Base-by-base conservation (phyloP, 2,113 vertebrate genomes). In the Hippocampus guttulatus region DNA sequence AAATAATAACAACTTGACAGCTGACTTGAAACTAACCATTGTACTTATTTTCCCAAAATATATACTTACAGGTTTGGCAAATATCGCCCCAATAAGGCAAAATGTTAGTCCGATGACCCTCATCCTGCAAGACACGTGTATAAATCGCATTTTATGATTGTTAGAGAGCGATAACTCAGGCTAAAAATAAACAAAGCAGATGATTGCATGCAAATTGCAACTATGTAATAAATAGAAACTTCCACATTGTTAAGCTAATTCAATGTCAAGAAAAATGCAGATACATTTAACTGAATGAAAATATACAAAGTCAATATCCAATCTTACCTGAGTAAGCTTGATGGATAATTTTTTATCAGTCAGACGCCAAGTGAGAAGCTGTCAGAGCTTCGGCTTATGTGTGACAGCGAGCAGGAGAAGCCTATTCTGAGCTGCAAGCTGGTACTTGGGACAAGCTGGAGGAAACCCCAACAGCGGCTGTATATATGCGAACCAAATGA, bases 51-150 rank as follows among this genome's bases (percentile, higher is more conserved):
- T 27, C 27, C 3, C 38, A 43, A 64, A 64, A 49, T 54, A 2
- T 57, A 8, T 64, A 88, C 88, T 90, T 73, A 91, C 90, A 25
- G 89, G 88, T 27, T 77, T 89, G 70, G 89, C 75, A 80, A 84
- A 78, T 67, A 82, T 67, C 41, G 76, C 75, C 74, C 87, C 89
- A 70, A 90, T 69, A 64, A 91, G 77, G 80, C 82, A 91, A 81
- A 90, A 70, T 12, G 66, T 74, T 43, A 90, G 64, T 9, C 88
- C 74, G 38, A 23, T 25, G 15, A 45, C 20, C 75, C 79, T 86
- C 90, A 91, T 90, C 72, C 86, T 90, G 71, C 15, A 73, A 89
- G 2, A 67, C 47, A 85, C 3, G 76, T 1, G 45, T 49, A 2
- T 8, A 63, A 63, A 65, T 52, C 23, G 47, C 33, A 47, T 8